Evolutionary conservation across 2,888 invertebrate genomes (phyloP).

Genomic region (Phortica magna): DNA sequence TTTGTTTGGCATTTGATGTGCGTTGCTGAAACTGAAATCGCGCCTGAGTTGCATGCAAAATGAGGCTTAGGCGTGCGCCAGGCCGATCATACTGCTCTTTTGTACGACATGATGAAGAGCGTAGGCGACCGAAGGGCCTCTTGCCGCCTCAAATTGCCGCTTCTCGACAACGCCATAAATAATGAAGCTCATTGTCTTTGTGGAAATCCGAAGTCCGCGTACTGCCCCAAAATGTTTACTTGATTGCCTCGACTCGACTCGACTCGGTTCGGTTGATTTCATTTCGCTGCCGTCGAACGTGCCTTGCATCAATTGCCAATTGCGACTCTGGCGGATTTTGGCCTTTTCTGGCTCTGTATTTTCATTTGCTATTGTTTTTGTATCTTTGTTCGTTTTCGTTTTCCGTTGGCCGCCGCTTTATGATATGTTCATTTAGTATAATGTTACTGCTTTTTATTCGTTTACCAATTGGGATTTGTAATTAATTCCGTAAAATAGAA

Average conservation of each 20-base stretch:
- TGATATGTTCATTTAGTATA: background rate
- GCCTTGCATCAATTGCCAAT: conserved; percentile 25
- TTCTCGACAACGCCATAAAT: background rate
- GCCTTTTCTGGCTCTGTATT: background rate
- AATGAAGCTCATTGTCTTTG: background rate
- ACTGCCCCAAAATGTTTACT: background rate
- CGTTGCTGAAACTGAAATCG: background rate
- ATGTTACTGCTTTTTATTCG: background rate
- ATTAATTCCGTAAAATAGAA: conserved; percentile 12
- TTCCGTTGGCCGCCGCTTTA: background rate
- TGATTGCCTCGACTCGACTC: conserved; percentile 8
- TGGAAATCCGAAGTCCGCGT: conserved; percentile 17
- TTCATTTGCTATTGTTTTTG: background rate
- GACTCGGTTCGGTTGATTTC: background rate
- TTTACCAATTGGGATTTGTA: background rate
- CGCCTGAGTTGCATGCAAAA: conserved; percentile 17
- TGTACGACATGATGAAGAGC: no score
- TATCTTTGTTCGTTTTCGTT: background rate
- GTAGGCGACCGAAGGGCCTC: background rate
- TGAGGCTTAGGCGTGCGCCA: conserved; percentile 17
- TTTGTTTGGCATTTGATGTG: background rate
- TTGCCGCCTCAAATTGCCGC: background rate
- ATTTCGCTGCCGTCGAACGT: conserved; percentile 16
- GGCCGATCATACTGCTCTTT: background rate
- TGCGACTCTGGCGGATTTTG: conserved; percentile 10